Conservation (phyloP, 2,113 vertebrate species). For the Thryonomys swinderianus region DNA sequence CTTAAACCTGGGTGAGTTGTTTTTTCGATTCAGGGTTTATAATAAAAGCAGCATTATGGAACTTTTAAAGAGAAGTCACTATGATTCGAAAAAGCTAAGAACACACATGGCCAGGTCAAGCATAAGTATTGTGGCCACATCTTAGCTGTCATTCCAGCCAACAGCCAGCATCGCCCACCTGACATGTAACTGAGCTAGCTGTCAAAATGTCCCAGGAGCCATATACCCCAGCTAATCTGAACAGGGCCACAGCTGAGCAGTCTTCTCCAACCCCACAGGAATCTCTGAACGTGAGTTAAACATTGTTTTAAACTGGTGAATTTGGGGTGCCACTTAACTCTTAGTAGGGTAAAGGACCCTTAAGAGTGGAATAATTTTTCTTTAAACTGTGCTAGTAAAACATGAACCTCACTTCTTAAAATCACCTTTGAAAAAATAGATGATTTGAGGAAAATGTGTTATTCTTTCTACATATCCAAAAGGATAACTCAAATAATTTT, state of each 20-base stretch:
- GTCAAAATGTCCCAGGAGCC: background rate
- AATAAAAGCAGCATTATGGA: background rate
- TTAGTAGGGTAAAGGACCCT: background rate
- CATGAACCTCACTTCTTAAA: background rate
- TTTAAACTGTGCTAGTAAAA: conserved; percentile 37
- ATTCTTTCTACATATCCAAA: background rate
- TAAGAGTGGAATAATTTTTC: conserved; percentile 14
- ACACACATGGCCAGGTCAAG: background rate
- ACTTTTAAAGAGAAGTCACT: background rate
- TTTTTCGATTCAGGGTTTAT: background rate
- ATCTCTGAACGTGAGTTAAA: background rate
- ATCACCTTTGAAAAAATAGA: conserved; percentile 1
- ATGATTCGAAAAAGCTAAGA: background rate
- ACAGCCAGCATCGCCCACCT: background rate
- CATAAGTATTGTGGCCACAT: background rate
- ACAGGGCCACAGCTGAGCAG: background rate
- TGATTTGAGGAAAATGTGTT: conserved; percentile 2
- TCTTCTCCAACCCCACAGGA: background rate
- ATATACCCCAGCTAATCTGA: background rate
- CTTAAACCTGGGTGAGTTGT: background rate
- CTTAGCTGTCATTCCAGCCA: background rate
- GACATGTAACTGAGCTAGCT: background rate
- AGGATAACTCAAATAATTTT: background rate
- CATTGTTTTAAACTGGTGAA: background rate
- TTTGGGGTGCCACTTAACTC: background rate